A percentile compares a stretch with the other conserved stretches of the same genome.
phyloP scores from a whole-genome alignment of 1,140 invertebrate genomes.

The Lepidurus arcticus region DNA sequence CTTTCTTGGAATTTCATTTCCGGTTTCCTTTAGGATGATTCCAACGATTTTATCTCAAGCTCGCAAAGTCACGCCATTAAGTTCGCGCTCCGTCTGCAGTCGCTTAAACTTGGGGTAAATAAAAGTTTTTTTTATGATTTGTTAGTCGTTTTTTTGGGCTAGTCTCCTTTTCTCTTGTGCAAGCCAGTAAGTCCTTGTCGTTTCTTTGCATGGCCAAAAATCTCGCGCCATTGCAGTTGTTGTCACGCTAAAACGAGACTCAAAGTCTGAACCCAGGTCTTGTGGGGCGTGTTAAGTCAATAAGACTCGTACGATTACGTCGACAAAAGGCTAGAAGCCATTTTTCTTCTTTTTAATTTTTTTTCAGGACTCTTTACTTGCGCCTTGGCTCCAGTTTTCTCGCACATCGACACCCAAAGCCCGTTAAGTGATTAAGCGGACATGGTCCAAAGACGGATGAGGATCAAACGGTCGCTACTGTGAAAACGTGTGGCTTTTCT shows the following conservation, averaged over 20 bases:
- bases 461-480: neutral
- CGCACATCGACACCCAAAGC: neutral
- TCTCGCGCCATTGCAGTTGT: constrained; percentile 9
- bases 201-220: neutral
- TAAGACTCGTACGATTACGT: constrained; percentile 9
- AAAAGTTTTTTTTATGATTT: neutral
- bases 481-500: neutral
- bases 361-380: neutral
- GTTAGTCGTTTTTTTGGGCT: neutral
- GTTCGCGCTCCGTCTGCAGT: neutral
- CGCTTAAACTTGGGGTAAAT: neutral
- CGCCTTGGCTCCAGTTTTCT: neutral
- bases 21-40: neutral
- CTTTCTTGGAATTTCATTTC: neutral
- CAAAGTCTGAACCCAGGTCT: neutral
- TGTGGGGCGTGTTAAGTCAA: constrained; percentile 14
- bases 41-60: neutral
- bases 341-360: neutral
- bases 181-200: neutral
- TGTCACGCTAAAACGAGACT: constrained; percentile 17
- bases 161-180: neutral
- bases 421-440: constrained; percentile 9
- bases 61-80: constrained; percentile 6
- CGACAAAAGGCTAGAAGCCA: constrained; percentile 9
- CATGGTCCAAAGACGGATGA: neutral